Percentiles rank a stretch among this genome's conserved stretches.
Conservation (phyloP, 2,888 invertebrate species). For the Microdon myrmicae region DNA sequence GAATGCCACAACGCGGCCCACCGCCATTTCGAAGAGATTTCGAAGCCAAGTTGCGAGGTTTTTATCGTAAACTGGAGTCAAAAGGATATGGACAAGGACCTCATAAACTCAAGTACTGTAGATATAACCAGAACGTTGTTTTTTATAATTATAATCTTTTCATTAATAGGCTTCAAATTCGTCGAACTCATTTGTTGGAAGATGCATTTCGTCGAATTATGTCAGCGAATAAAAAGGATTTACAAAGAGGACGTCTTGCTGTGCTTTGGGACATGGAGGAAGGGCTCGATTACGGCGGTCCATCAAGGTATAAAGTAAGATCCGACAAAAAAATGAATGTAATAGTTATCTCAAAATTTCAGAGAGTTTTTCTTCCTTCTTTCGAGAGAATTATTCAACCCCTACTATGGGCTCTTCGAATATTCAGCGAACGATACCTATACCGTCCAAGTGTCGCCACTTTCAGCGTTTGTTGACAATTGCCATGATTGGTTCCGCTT, state of each 20-base stretch:
- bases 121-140: not conserved
- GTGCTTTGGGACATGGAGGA: constrained; percentile 96
- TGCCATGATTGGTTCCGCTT: constrained; percentile 98
- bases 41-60: constrained; percentile 92
- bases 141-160: constrained; percentile 2
- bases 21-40: constrained; percentile 93
- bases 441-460: constrained; percentile 93
- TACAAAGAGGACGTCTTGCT: constrained; percentile 94
- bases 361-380: constrained; percentile 97
- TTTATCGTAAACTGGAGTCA: constrained; percentile 93
- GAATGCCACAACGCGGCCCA: constrained; percentile 81
- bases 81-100: constrained; percentile 98
- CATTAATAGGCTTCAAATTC: constrained; percentile 81
- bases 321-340: not conserved
- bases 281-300: constrained; percentile 97
- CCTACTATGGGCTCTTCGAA: constrained; percentile 97
- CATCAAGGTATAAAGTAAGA: constrained; percentile 71
- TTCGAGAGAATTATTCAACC: constrained; percentile 97
- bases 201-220: constrained; percentile 97
- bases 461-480: constrained; percentile 97
- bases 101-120: constrained; percentile 90
- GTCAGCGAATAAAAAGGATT: constrained; percentile 93
- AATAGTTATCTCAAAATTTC: constrained; percentile 9
- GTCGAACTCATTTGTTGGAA: constrained; percentile 91
- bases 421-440: constrained; percentile 98